Conservation (phyloP, 92 coral and sea anemone genomes). For the Micromussa lordhowensis region DNA sequence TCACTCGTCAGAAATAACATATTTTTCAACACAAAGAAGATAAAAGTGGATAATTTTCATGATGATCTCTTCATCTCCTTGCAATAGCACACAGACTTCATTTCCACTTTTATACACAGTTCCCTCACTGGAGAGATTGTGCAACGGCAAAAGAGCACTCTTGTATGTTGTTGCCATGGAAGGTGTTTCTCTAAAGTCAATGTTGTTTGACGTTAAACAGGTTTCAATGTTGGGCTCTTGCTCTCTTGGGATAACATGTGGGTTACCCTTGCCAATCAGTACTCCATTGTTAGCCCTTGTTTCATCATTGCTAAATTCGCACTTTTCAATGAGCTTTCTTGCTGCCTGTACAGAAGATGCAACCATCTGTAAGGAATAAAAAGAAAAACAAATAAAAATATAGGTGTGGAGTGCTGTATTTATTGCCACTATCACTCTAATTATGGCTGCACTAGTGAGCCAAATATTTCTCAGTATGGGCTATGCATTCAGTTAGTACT, state of each 20-base stretch:
- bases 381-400: neutral
- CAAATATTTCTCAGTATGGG: no score
- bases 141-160: conserved; percentile 47
- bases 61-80: neutral
- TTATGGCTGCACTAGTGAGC: no score
- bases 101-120: conserved; percentile 35
- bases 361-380: conserved; percentile 42
- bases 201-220: conserved; percentile 23
- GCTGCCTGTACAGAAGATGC: conserved; percentile 60
- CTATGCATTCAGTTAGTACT: no score
- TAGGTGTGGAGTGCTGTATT: no score
- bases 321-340: conserved; percentile 39
- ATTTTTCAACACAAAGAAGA: conserved; percentile 34
- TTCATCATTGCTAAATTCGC: conserved; percentile 36
- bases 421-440: no score
- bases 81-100: neutral
- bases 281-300: conserved; percentile 56
- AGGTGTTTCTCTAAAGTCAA: conserved; percentile 24
- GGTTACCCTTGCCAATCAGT: conserved; percentile 52
- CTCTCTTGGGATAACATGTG: conserved; percentile 11
- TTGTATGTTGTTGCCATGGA: conserved; percentile 39
- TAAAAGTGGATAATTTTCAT: conserved; percentile 46
- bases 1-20: no score
- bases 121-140: conserved; percentile 46
- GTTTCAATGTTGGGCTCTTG: conserved; percentile 33